phyloP scores from a whole-genome alignment of 1,140 invertebrate genomes.

The Pseudoatta argentina region DNA sequence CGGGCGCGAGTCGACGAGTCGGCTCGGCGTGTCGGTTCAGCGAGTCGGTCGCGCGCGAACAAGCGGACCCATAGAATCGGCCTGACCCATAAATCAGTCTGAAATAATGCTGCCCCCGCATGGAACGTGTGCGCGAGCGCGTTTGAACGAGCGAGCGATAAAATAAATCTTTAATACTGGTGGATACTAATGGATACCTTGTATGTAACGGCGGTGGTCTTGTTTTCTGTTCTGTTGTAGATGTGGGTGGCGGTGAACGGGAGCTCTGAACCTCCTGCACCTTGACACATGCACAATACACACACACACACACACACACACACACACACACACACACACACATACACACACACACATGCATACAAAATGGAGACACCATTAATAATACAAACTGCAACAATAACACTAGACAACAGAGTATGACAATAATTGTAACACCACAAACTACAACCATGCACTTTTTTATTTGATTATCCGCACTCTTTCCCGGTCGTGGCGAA shows the following conservation, averaged over 20 bases:
- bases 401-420: constrained; percentile 41
- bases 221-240: constrained; percentile 87
- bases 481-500: constrained; percentile 55
- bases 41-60: neutral
- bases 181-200: constrained; percentile 86
- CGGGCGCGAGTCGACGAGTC: constrained; percentile 45
- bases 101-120: constrained; percentile 79
- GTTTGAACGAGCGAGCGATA: constrained; percentile 75
- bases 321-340: neutral
- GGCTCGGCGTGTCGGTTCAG: neutral
- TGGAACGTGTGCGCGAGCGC: constrained; percentile 68
- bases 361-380: neutral
- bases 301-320: constrained; percentile 25
- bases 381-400: constrained; percentile 67
- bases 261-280: constrained; percentile 85
- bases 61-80: constrained; percentile 70
- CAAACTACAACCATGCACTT: constrained; percentile 73
- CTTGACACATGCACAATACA: constrained; percentile 76
- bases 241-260: constrained; percentile 87
- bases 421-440: constrained; percentile 66
- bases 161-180: constrained; percentile 83
- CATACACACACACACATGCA: neutral
- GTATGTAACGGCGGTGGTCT: constrained; percentile 87
- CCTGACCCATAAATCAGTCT: constrained; percentile 81
- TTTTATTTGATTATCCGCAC: constrained; percentile 67